A percentile compares a stretch with the other conserved stretches of the same genome.
These are phyloP conservation scores for Spodoptera litura DNA, from an alignment of 1,140 invertebrate genomes.

Conservation along the genomic window DNA sequence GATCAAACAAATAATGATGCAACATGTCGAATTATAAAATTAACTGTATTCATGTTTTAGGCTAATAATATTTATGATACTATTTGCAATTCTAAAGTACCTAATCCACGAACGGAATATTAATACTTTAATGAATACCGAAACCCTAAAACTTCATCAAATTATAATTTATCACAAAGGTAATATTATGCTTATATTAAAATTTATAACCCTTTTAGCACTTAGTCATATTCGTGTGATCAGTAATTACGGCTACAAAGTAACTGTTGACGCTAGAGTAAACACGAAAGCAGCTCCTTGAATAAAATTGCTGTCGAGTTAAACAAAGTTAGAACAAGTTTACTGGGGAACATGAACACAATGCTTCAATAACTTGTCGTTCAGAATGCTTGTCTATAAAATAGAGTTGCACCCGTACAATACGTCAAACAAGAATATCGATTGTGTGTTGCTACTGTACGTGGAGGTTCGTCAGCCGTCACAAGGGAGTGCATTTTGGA, in stretches of 20 bases:
- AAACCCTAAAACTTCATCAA: conserved; percentile 24
- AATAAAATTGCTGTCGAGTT: no score
- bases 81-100: neutral
- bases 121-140: conserved; percentile 14
- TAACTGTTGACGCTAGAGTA: neutral
- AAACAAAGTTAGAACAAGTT: no score
- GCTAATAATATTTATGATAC: conserved; percentile 14
- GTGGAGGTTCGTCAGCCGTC: neutral
- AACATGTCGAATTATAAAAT: conserved; percentile 12
- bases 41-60: conserved; percentile 22
- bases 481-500: conserved; percentile 10
- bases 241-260: neutral
- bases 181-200: neutral
- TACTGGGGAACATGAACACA: neutral
- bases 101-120: neutral
- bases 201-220: neutral
- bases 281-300: no score
- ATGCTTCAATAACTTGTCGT: neutral
- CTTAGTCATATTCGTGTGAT: neutral
- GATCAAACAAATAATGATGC: conserved; percentile 12
- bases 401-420: conserved; percentile 1
- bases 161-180: conserved; percentile 13
- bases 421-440: conserved; percentile 13
- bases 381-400: neutral
- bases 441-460: neutral